A percentile compares a stretch with the other conserved stretches of the same genome.
These are phyloP conservation scores for Patella vulgata DNA, from an alignment of 1,140 invertebrate species.

Conservation along the genomic window DNA sequence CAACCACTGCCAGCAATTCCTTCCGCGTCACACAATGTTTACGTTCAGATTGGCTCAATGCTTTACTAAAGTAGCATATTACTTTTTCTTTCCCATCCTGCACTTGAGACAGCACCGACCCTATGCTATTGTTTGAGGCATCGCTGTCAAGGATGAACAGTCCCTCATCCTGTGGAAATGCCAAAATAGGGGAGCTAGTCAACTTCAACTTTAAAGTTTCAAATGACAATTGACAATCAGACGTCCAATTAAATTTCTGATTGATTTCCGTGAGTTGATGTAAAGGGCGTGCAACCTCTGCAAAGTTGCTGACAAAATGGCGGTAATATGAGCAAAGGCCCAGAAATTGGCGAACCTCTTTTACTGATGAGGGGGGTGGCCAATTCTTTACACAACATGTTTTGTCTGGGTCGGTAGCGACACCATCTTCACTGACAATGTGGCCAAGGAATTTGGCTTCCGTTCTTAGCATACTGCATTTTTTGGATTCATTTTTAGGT, in stretches of 20 bases:
- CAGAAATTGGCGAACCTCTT: conserved; percentile 11
- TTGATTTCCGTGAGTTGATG: conserved; percentile 31
- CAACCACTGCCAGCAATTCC: conserved; percentile 46
- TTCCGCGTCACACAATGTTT: conserved; percentile 42
- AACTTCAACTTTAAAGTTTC: conserved; percentile 20
- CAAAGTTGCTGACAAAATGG: conserved; percentile 17
- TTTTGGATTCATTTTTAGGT: conserved; percentile 26
- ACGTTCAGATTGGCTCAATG: conserved; percentile 20
- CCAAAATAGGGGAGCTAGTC: conserved; percentile 29
- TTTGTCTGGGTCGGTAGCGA: not conserved
- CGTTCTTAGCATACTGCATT: conserved; percentile 14
- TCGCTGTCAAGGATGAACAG: conserved; percentile 38
- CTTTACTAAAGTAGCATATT: conserved; percentile 27
- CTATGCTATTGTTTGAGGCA: conserved; percentile 30
- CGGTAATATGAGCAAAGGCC: conserved; percentile 21
- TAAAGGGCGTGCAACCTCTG: conserved; percentile 26
- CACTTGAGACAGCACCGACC: conserved; percentile 43
- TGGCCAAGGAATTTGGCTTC: not conserved
- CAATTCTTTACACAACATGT: conserved; percentile 3
- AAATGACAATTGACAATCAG: conserved; percentile 21
- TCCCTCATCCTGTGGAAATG: conserved; percentile 13
- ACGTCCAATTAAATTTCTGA: conserved; percentile 29
- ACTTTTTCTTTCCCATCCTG: conserved; percentile 29
- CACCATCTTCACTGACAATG: not conserved
- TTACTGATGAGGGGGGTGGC: conserved; percentile 2